A percentile compares a stretch with the other conserved stretches of the same genome.
Conservation (phyloP, 2,797 vertebrate species). For the Danio kyathit region DNA sequence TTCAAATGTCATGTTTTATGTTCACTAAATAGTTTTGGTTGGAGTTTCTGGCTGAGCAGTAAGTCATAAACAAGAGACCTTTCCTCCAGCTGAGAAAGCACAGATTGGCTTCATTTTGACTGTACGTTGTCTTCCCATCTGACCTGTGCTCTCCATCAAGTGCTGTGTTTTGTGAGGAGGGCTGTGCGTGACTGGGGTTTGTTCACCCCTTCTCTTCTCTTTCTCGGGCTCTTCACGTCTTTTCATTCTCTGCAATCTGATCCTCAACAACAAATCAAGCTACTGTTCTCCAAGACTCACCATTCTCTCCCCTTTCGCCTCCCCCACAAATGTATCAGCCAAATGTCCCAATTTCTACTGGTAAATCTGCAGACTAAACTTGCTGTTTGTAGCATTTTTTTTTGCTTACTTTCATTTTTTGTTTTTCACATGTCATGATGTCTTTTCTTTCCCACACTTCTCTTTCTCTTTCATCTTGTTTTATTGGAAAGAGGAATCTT, state of each 20-base stretch:
- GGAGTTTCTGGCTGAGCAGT: slow-evolving; percentile 52
- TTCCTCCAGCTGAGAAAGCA: slow-evolving; percentile 24
- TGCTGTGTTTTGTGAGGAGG: slow-evolving; percentile 26
- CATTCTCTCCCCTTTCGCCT: not conserved
- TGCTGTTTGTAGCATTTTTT: not conserved
- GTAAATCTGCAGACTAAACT: not conserved
- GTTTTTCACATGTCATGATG: not conserved
- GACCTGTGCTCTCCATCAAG: slow-evolving; percentile 59
- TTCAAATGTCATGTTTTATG: not conserved
- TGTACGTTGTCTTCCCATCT: slow-evolving; percentile 50
- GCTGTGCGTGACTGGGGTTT: slow-evolving; percentile 39
- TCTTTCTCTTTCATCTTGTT: slow-evolving; percentile 7
- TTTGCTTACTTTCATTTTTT: not conserved
- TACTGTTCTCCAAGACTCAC: slow-evolving; percentile 47
- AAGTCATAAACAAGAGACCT: slow-evolving; percentile 67
- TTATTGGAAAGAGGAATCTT: not conserved
- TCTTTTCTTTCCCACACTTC: not conserved
- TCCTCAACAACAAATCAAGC: slow-evolving; percentile 46
- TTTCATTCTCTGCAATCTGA: slow-evolving; percentile 44
- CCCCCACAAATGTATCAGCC: not conserved
- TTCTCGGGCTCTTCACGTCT: slow-evolving; percentile 29
- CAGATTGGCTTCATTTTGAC: slow-evolving; percentile 55
- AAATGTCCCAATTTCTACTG: slow-evolving; percentile 1
- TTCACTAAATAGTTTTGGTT: slow-evolving; percentile 25
- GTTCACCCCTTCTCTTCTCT: slow-evolving; percentile 28